Evolutionary conservation across 2,113 vertebrate species (phyloP).

Genomic region (Cyprinodon variegatus): DNA sequence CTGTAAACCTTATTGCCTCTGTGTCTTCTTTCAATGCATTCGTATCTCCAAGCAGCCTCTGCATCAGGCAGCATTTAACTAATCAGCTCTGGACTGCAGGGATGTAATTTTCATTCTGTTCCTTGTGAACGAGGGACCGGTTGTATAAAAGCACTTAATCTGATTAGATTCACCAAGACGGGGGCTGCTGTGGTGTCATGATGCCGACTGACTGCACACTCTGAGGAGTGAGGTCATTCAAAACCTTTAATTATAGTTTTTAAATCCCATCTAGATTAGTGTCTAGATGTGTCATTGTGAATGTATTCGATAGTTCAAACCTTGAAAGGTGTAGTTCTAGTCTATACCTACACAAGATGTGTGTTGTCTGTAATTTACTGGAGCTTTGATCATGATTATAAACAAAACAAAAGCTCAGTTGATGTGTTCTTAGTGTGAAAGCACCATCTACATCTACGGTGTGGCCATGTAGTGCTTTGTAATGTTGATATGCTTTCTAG

Average conservation of each 20-base stretch:
- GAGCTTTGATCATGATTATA: conserved; percentile 24
- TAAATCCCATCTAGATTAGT: conserved; percentile 17
- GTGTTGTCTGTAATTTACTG: neutral
- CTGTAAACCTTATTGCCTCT: neutral
- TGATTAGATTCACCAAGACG: conserved; percentile 58
- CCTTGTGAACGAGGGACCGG: conserved; percentile 15
- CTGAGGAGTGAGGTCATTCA: conserved; percentile 42
- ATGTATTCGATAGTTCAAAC: neutral
- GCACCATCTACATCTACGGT: conserved; percentile 15
- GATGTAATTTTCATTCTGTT: conserved; percentile 38
- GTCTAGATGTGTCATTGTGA: neutral
- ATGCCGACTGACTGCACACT: conserved; percentile 19
- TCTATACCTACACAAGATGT: neutral
- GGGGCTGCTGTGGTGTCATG: conserved; percentile 43
- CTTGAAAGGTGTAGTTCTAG: neutral
- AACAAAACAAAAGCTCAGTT: conserved; percentile 26
- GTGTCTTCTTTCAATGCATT: neutral
- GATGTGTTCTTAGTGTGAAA: conserved; percentile 28
- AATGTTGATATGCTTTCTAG: conserved; percentile 27
- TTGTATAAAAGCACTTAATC: conserved; percentile 71
- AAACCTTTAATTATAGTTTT: conserved; percentile 17
- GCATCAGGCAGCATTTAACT: neutral
- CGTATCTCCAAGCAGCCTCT: neutral
- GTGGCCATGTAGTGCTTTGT: conserved; percentile 29
- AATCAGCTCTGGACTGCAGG: conserved; percentile 33